Base-by-base conservation (phyloP, 1,140 invertebrate genomes). In the Nomia melanderi region DNA sequence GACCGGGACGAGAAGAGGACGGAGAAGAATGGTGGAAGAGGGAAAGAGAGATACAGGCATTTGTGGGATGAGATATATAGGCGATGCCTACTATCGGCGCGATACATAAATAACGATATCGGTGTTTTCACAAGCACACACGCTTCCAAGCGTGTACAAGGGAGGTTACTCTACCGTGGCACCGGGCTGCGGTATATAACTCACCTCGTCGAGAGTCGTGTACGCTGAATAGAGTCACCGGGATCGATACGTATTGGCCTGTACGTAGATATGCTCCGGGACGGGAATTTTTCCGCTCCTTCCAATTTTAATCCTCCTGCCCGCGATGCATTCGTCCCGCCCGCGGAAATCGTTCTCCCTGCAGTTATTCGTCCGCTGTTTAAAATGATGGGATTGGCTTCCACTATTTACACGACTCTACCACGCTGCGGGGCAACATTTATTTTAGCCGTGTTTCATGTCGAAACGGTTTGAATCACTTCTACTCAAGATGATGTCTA, bases 71-170 rank as follows among this genome's bases (percentile, higher is more conserved):
- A 76, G 82, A 83, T 83, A 79, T 82, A 82, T 77, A 81, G 81
- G 82, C 81, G 75, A 76, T 82, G 82, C 72, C 83, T 81, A 77
- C 57, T 67, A 86, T 84, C 79, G 74, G 82, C 72, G 82, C 86
- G 88, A 90, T 91, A 90, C 89, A 91, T 91, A 91, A 91, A 91
- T 91, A 91, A 91, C 88, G 86, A 90, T 90, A 91, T 91, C 88
- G 90, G 86, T 91, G 88, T 90, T 91, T 91, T 90, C 87, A 83
- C 89, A 90, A 89, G 88, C 87, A 88, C 87, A 90, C 87, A 86
- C 88, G 85, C 78, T 87, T 76, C 79, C 70, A 77, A 88, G 85
- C 85, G 87, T 88, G 87, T 88, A 86, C 83, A 84, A 87, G 88
- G 86, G 87, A 87, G 86, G 83, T 89, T 88, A 91, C 88, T 90